Evolutionary conservation across 2,113 vertebrate species (phyloP).

Genomic region (Mionectes macconnelli): DNA sequence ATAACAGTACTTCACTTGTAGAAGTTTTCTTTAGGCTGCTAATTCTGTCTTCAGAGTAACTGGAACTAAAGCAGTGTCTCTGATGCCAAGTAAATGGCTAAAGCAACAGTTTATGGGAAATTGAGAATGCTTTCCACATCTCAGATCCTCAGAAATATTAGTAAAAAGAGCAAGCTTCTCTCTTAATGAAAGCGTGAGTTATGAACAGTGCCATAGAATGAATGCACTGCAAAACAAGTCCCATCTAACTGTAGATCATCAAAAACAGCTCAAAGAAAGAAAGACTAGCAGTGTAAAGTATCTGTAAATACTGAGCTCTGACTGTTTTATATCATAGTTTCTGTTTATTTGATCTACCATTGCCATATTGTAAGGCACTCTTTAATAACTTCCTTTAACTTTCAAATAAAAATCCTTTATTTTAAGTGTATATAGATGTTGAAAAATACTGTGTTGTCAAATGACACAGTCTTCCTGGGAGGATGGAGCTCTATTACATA

Average conservation of each 20-base stretch:
- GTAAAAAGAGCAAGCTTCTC: not conserved
- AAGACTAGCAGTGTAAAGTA: not conserved
- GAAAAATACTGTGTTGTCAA: not conserved
- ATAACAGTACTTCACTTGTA: conserved; percentile 38
- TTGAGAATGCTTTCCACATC: not conserved
- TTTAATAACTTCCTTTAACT: not conserved
- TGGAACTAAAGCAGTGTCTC: conserved; percentile 27
- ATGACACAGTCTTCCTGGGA: not conserved
- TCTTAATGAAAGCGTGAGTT: conserved; percentile 7
- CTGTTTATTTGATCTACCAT: not conserved
- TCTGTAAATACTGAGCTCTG: not conserved
- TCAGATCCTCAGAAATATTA: conserved; percentile 15
- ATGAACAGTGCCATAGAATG: not conserved
- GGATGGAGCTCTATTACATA: not conserved
- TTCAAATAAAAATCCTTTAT: not conserved
- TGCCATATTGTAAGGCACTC: not conserved
- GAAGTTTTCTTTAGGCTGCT: conserved; percentile 32
- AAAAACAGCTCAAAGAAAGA: not conserved
- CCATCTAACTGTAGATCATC: not conserved
- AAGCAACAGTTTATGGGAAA: conserved; percentile 6
- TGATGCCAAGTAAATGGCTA: conserved; percentile 8
- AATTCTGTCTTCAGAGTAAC: conserved; percentile 34
- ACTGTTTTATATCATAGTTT: not conserved
- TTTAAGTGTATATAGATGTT: not conserved
- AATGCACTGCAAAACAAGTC: not conserved